Conservation (phyloP, 2,113 vertebrate genomes). For the Numenius arquata region DNA sequence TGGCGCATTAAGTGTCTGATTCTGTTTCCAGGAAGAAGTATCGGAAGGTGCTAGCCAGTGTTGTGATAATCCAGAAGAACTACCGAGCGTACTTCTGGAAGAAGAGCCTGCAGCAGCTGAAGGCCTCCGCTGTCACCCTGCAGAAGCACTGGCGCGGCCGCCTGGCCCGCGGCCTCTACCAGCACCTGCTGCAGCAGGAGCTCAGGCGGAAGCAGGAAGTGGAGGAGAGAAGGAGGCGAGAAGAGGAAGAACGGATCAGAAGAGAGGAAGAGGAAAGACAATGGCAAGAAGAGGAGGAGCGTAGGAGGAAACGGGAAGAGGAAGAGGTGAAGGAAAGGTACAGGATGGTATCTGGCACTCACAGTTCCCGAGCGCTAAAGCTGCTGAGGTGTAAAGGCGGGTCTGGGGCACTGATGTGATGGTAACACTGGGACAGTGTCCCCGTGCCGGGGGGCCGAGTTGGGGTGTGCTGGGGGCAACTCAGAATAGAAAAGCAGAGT, state of each 20-base stretch:
- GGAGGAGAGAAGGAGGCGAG: constrained; percentile 67
- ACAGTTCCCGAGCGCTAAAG: neutral
- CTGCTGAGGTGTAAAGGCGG: neutral
- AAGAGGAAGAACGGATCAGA: constrained; percentile 59
- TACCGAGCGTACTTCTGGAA: constrained; percentile 87
- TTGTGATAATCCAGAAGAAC: constrained; percentile 88
- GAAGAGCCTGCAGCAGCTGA: constrained; percentile 76
- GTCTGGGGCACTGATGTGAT: neutral
- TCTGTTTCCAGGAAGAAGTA: constrained; percentile 82
- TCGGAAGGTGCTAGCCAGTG: constrained; percentile 78
- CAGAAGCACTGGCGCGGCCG: constrained; percentile 87
- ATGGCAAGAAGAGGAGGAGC: constrained; percentile 64
- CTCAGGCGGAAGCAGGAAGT: constrained; percentile 67
- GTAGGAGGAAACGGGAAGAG: constrained; percentile 65
- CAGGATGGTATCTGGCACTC: neutral
- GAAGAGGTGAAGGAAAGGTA: constrained; percentile 70
- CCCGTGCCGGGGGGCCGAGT: neutral
- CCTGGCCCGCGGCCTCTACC: constrained; percentile 76
- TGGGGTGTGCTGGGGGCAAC: neutral
- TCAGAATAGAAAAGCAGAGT: neutral
- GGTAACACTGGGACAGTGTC: neutral
- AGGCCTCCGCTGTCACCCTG: constrained; percentile 76
- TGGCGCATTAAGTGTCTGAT: neutral
- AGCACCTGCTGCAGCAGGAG: constrained; percentile 78
- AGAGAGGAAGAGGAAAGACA: constrained; percentile 71